Evolutionary conservation across 64 coral and sea anemone species (phyloP), one percentile per base, ranked within the genome.

Genomic region (Porites lutea): DNA sequence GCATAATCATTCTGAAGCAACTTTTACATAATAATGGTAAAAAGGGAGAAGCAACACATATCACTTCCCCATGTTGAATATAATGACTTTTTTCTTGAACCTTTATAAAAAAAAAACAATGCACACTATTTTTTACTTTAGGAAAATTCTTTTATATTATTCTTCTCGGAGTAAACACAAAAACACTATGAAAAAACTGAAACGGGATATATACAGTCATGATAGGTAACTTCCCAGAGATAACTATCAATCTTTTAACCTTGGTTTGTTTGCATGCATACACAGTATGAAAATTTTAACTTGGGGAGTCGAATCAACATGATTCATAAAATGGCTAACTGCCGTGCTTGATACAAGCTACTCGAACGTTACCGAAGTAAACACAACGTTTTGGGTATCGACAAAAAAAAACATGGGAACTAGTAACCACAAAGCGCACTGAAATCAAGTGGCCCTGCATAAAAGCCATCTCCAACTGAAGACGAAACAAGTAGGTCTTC

Each of bases 321-420:
- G 83, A 85, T 80, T 77, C 65, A 90, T 48, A 82, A 88, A 73
- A 89, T 82, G 60, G 37, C 67, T 87, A 13, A 92, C 78, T 83
- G 61, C 80, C 78, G 20, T 72, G 90, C 94, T 98, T 95, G 94
- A 95, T 95, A 93, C 94, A 93, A 98, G 91, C 91, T 91, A 94
- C 78, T 59, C 55, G 62, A 58, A 72, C 71, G 85, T 89, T 64
- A 77, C 89, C 79, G 85, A 86, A 71, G 75, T 66, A 88, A 88
- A 90, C 85, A 95, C 78, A 78, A 95, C 91, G 58, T 89, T 90
- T 64, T 53, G 78, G 74, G 73, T 93, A 91, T 77, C 48, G 78
- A 96, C 80, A 72, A 88, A 78, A 90, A 88, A 79, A 74, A 92
- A 15, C 59, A 49, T 49, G 16, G 74, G 46, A 21, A 82, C 71